Evolutionary conservation across 2,888 invertebrate genomes (phyloP).

Genomic region (Priocnemis perturbator): DNA sequence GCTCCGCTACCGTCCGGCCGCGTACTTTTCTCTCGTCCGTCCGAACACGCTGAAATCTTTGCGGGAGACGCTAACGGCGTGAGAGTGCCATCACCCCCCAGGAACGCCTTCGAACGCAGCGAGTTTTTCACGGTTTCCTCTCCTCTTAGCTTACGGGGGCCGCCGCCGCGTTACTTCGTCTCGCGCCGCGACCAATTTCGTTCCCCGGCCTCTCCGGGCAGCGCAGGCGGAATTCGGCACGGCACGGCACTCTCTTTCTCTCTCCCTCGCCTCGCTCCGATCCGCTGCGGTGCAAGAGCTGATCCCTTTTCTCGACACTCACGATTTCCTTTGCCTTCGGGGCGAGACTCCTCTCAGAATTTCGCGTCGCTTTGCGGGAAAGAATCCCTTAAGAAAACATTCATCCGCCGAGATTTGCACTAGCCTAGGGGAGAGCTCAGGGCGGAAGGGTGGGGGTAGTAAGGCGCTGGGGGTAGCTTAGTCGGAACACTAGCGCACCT

Average conservation of each 20-base stretch:
- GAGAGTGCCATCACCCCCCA: constrained; percentile 71
- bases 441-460: constrained; percentile 64
- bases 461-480: constrained; percentile 63
- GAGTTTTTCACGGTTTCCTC: constrained; percentile 63
- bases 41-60: constrained; percentile 61
- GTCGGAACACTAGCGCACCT: constrained; percentile 52
- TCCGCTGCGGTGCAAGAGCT: no score
- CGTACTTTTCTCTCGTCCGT: constrained; percentile 51
- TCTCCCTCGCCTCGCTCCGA: no score
- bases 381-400: constrained; percentile 73
- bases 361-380: constrained; percentile 66
- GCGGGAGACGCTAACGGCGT: constrained; percentile 68
- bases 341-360: constrained; percentile 49
- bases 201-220: no score
- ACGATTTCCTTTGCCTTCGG: constrained; percentile 50
- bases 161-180: neutral
- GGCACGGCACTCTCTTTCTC: no score
- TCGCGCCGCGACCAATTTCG: constrained; percentile 10
- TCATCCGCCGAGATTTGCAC: constrained; percentile 73
- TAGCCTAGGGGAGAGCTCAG: constrained; percentile 67
- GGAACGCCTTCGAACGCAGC: constrained; percentile 61
- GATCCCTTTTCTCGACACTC: no score
- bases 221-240: no score
- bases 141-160: constrained; percentile 46
- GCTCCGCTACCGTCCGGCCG: constrained; percentile 15